Evolutionary conservation across 1,140 invertebrate genomes (phyloP).

Genomic region (Yoshiicerus persimilis): DNA sequence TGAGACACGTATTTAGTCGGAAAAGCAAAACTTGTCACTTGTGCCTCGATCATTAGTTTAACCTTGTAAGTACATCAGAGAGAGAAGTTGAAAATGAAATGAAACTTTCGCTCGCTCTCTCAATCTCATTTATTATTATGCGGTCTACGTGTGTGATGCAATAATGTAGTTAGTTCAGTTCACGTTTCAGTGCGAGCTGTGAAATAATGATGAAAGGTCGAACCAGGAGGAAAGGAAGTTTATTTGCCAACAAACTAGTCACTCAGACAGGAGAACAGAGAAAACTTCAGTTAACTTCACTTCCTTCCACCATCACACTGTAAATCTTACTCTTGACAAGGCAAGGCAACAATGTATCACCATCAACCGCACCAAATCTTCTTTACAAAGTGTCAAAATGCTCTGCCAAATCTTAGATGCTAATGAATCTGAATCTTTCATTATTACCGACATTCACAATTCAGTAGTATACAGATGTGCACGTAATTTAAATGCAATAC

Average conservation of each 20-base stretch:
- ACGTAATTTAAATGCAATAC: background rate
- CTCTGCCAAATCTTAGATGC: background rate
- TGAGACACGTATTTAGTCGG: background rate
- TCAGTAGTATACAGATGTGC: too few relatives aligned
- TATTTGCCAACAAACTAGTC: background rate
- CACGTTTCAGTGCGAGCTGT: background rate
- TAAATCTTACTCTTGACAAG: background rate
- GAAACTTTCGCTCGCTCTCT: background rate
- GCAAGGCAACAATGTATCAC: background rate
- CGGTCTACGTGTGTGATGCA: background rate
- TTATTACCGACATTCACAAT: background rate
- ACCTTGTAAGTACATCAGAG: background rate
- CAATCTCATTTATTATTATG: background rate
- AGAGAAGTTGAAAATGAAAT: background rate
- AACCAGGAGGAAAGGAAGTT: background rate
- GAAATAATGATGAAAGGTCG: background rate
- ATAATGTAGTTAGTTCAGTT: background rate
- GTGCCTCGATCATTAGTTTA: background rate
- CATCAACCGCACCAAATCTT: background rate
- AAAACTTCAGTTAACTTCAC: background rate
- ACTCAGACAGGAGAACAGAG: background rate
- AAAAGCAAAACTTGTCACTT: background rate
- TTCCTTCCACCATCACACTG: background rate
- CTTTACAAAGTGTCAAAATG: background rate
- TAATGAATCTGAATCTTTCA: constrained; percentile 6